phyloP scores from a whole-genome alignment of 1,140 invertebrate species.

The Scaptodrosophila lebanonensis region DNA sequence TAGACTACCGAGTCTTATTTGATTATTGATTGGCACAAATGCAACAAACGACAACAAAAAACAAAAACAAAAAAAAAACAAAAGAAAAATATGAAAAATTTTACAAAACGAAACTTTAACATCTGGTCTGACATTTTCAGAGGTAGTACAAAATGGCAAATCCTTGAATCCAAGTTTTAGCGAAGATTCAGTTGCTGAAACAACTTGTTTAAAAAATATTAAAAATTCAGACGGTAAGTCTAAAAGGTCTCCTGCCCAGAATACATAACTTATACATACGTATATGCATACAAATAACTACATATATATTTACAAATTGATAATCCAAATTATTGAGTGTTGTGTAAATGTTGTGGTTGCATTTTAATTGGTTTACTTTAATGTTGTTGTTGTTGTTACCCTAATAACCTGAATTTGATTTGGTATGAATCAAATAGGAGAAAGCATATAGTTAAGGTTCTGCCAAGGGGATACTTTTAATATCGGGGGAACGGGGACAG shows the following conservation, averaged over 20 bases:
- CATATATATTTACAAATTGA: slow-evolving; percentile 34
- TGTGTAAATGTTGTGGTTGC: slow-evolving; percentile 75
- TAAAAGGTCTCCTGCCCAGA: slow-evolving; percentile 60
- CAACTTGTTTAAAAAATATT: slow-evolving; percentile 86
- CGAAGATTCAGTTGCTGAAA: slow-evolving; percentile 87
- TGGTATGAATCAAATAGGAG: no score
- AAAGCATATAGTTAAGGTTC: no score
- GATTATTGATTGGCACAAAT: slow-evolving; percentile 26
- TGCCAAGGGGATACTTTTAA: no score
- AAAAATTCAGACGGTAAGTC: slow-evolving; percentile 90
- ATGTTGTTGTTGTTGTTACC: slow-evolving; percentile 63
- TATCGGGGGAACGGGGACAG: no score
- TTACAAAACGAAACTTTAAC: slow-evolving; percentile 50
- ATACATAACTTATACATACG: slow-evolving; percentile 9
- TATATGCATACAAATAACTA: slow-evolving; percentile 26
- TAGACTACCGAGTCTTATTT: slow-evolving; percentile 61
- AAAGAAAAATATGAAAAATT: slow-evolving; percentile 13
- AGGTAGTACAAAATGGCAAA: slow-evolving; percentile 78
- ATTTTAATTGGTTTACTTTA: slow-evolving; percentile 55
- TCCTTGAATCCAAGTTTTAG: slow-evolving; percentile 84
- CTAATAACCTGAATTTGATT: no score
- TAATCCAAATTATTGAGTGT: slow-evolving; percentile 67
- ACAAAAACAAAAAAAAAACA: slow-evolving; percentile 24
- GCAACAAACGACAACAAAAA: slow-evolving; percentile 22
- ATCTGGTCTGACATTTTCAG: slow-evolving; percentile 76